Evolutionary conservation across 2,113 vertebrate genomes (phyloP).

Genomic region (Anolis carolinensis): DNA sequence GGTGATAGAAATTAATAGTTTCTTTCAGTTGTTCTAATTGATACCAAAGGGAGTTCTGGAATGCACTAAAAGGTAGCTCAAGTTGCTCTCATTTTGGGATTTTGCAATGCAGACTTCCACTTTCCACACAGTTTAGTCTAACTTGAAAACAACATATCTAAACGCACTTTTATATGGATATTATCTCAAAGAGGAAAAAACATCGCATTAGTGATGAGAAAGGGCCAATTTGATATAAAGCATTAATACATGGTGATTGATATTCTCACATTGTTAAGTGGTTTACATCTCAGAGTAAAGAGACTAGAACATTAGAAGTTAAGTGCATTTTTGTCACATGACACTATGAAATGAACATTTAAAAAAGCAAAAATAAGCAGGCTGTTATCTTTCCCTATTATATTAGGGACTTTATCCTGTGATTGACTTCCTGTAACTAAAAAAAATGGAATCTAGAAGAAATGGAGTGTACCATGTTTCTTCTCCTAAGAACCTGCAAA

Average conservation of each 20-base stretch:
- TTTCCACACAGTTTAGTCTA: slow-evolving; percentile 66
- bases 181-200: slow-evolving; percentile 50
- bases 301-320: neutral
- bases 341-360: neutral
- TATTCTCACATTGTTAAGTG: neutral
- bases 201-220: slow-evolving; percentile 39
- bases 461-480: too few relatives aligned
- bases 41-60: slow-evolving; percentile 78
- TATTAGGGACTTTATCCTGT: neutral
- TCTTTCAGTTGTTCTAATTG: slow-evolving; percentile 79
- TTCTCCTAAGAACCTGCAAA: too few relatives aligned
- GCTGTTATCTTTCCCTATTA: neutral
- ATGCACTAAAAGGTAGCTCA: slow-evolving; percentile 71
- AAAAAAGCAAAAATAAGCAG: neutral
- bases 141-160: slow-evolving; percentile 52
- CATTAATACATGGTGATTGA: neutral
- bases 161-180: neutral
- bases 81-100: slow-evolving; percentile 65
- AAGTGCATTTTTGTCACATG: neutral
- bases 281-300: neutral
- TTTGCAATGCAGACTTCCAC: slow-evolving; percentile 56
- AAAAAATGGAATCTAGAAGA: too few relatives aligned
- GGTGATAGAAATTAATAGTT: slow-evolving; percentile 78
- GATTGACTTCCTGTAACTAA: too few relatives aligned
- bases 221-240: slow-evolving; percentile 51